phyloP scores from a whole-genome alignment of 2,113 vertebrate species.

The Gasterosteus nipponicus region DNA sequence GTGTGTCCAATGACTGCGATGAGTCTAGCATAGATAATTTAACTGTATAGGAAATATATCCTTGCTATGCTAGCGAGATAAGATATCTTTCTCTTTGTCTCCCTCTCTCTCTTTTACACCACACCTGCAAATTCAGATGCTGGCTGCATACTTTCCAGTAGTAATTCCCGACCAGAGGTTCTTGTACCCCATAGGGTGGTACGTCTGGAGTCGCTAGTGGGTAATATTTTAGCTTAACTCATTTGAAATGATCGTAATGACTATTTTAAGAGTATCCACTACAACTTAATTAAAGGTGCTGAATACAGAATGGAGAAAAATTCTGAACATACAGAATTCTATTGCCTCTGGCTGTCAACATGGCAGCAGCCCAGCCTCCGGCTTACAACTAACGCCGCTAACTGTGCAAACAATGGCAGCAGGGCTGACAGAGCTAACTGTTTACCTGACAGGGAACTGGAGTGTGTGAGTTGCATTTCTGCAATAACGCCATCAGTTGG shows the following conservation, averaged over 20 bases:
- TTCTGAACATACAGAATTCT: neutral
- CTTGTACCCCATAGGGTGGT: neutral
- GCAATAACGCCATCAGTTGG: neutral
- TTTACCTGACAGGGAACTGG: neutral
- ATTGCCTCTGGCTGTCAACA: neutral
- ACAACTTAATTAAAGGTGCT: neutral
- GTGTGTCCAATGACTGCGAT: slow-evolving; percentile 38
- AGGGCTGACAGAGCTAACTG: neutral
- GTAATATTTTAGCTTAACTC: neutral
- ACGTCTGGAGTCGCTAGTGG: neutral
- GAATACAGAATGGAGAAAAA: neutral
- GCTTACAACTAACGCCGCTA: neutral
- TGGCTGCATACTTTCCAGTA: neutral
- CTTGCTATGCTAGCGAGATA: slow-evolving; percentile 13
- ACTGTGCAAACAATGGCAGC: neutral
- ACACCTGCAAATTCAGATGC: slow-evolving; percentile 21
- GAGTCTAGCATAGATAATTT: slow-evolving; percentile 33
- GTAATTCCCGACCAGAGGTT: neutral
- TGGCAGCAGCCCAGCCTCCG: neutral
- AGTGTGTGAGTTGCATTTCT: neutral
- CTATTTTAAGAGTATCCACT: neutral
- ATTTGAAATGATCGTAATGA: neutral
- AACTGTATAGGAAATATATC: slow-evolving; percentile 21
- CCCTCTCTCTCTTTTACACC: neutral
- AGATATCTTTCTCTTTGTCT: slow-evolving; percentile 7